Evolutionary conservation across 2,888 invertebrate genomes (phyloP), one percentile per base, ranked within the genome.

Genomic region (Pedicia rivosa): DNA sequence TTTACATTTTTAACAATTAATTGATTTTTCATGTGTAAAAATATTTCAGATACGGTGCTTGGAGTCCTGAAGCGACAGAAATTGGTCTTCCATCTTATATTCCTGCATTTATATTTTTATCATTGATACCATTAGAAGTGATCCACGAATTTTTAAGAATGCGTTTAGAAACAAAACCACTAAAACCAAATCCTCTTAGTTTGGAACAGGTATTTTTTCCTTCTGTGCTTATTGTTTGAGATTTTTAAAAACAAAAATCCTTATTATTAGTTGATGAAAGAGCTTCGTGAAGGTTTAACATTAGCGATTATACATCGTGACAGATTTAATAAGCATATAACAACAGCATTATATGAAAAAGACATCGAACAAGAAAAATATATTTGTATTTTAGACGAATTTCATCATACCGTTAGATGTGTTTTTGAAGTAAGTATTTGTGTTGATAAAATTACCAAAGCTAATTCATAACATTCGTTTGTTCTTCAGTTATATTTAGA

Each of bases 141-240:
- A 78, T 90, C 43, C 84, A 91, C 53, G 91, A 94, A 60, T 92
- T 90, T 63, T 65, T 94, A 29, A 65, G 76, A 41, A 76, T 92
- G 67, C 65, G 91, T 29, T 64, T 91, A 26, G 88, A 91, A 53
- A 78, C 81, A 42, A 74, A 79, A 40, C 84, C 86, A 0, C 71
- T 72, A 15, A 76, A 81, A 35, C 91, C 91, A 1, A 88, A 87
- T 35, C 77, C 81, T 6, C 69, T 91, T 31, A 88, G 88, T 46
- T 74, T 91, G 31, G 72, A 83, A 50, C 90, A 91, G n/a, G n/a
- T 67, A n/a, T n/a, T n/a, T 73, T 77, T 45, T 54, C 15, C 59
- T 52, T 27, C 12, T 35, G 35, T 22, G 30, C 8, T 39, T 13
- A 28, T 8, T 10, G 35, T 36, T 40, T 29, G 37, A 36, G 26